phyloP scores from a whole-genome alignment of 2,113 vertebrate genomes.

The Ariopsis seemanni region DNA sequence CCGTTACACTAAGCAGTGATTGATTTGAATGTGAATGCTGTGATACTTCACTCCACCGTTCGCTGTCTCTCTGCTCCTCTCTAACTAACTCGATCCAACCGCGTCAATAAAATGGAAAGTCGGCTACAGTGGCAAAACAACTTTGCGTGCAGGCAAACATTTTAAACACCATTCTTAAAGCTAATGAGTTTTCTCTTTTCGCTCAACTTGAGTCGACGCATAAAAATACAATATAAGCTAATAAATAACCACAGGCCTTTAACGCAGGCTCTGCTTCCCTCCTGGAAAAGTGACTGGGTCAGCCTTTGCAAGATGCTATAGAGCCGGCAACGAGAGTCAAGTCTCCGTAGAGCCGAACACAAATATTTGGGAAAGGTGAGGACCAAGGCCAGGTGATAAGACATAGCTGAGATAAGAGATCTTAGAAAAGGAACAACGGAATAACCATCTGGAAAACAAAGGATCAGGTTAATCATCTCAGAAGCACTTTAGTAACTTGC shows the following conservation, averaged over 20 bases:
- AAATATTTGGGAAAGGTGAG: constrained; percentile 66
- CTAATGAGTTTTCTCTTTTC: constrained; percentile 53
- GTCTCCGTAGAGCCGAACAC: constrained; percentile 54
- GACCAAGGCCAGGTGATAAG: constrained; percentile 61
- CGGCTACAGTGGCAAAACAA: constrained; percentile 40
- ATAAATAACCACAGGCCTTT: constrained; percentile 76
- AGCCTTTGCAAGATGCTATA: constrained; percentile 45
- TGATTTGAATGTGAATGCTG: background rate
- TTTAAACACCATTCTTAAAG: constrained; percentile 47
- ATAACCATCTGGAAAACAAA: constrained; percentile 58
- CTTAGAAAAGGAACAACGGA: constrained; percentile 56
- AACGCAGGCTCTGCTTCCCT: constrained; percentile 62
- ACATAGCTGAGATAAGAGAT: constrained; percentile 57
- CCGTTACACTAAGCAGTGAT: background rate
- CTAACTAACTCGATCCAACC: constrained; percentile 58
- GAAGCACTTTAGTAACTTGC: constrained; percentile 46
- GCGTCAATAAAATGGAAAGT: constrained; percentile 52
- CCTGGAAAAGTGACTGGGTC: constrained; percentile 61
- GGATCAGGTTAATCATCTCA: constrained; percentile 61
- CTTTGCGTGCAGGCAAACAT: constrained; percentile 38
- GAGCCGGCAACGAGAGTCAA: constrained; percentile 64
- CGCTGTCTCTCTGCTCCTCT: background rate
- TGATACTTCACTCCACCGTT: background rate
- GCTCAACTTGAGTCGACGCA: constrained; percentile 37
- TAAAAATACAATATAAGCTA: constrained; percentile 66